Base-by-base conservation (phyloP, 2,888 invertebrate species). In the Lithophane socia region DNA sequence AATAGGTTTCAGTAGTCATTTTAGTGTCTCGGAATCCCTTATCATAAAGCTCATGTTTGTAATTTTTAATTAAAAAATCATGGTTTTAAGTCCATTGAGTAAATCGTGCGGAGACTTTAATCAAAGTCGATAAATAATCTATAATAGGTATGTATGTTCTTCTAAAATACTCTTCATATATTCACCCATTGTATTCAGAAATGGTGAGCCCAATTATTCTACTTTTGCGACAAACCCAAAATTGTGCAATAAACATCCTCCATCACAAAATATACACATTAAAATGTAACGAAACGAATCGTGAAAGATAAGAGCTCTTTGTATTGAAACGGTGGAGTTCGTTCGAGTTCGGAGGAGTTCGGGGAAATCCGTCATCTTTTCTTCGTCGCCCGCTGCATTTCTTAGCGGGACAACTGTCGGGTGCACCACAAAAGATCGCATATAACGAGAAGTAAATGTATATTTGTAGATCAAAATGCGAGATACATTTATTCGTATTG, bases 281-380 rank as follows among this genome's bases (percentile, higher is more conserved):
- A 86, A 84, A 86, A 86, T 85, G 90, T 91, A 92, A 92, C 92
- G 92, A 92, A 92, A 92, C 91, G 92, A 92, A 91, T 90, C 89
- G 92, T 90, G 86, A 91, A 87, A 92, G 92, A 93, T 92, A 92
- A 91, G 86, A 77, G 79, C 75, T 76, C 83, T 83, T 84, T 82
- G 81, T 86, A 87, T 87, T 86, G 86, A 84, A 80, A 81, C 82
- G 81, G 52, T 16, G 73, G 73, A 78, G 68, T 86, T 83, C 67
- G 79, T 81, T 74, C 79, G 37, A 52, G 58, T 69, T 66, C 83
- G 80, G 37, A 42, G 16, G n/a, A 83, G 49, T 73, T 82, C 83
- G 86, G 61, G 78, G 65, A 87, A 84, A 89, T 89, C 80, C 83
- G 88, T 91, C 91, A 90, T 89, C 84, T 85, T 83, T 87, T 89